Evolutionary conservation across 1,140 invertebrate genomes (phyloP).

Genomic region (Schlechtendalia chinensis): DNA sequence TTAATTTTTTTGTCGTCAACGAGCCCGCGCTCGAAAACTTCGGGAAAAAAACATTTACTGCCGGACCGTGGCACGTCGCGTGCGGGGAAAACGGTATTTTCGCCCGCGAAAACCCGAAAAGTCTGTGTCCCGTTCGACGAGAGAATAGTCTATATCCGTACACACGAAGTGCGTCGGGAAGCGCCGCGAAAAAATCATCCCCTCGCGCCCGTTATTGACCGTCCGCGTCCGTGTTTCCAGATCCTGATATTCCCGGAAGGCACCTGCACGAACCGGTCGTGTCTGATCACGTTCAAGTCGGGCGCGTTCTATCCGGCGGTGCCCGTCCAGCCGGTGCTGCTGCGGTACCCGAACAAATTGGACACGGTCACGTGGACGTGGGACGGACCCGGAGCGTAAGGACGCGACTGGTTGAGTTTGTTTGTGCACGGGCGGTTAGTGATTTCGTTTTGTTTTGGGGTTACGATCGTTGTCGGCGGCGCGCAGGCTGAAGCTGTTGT

Average conservation of each 20-base stretch:
- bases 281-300: conserved; percentile 92
- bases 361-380: conserved; percentile 97
- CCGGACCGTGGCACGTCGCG: no score
- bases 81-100: no score
- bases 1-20: no score
- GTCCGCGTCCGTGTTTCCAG: no score
- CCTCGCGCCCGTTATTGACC: no score
- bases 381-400: conserved; percentile 94
- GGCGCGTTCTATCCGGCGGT: conserved; percentile 90
- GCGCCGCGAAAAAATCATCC: no score
- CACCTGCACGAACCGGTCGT: conserved; percentile 90
- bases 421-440: neutral
- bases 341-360: conserved; percentile 86
- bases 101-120: no score
- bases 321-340: conserved; percentile 89
- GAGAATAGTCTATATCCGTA: no score
- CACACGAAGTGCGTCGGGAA: no score
- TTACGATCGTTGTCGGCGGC: neutral
- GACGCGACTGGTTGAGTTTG: conserved; percentile 53
- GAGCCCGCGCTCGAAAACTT: no score
- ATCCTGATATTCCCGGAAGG: conserved; percentile 94
- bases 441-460: neutral
- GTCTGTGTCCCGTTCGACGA: no score
- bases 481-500: conserved; percentile 75
- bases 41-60: no score